Percentiles rank a stretch among this genome's conserved stretches.
Evolutionary conservation across 64 coral and sea anemone species (phyloP).

Genomic region (Catalaphyllia jardinei): DNA sequence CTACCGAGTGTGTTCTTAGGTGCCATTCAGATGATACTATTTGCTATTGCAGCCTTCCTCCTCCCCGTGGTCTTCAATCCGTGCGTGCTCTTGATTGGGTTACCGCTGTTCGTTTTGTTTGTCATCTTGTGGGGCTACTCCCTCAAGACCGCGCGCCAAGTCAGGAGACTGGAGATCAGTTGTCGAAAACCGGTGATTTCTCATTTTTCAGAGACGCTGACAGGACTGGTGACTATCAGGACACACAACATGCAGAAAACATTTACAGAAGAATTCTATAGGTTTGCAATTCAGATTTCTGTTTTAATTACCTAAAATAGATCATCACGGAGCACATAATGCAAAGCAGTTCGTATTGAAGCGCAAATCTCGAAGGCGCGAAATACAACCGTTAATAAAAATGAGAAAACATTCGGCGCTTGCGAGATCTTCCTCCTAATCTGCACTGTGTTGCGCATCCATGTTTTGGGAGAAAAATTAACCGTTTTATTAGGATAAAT

Average conservation of each 20-base stretch:
- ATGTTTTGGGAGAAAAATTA: no score
- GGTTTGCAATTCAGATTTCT: constrained; percentile 17
- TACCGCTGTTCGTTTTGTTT: constrained; percentile 41
- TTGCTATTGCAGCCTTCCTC: constrained; percentile 35
- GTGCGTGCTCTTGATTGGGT: constrained; percentile 26
- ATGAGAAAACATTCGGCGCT: no score
- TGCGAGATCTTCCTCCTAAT: no score
- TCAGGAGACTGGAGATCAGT: constrained; percentile 44
- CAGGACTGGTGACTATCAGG: constrained; percentile 51
- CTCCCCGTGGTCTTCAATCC: constrained; percentile 53
- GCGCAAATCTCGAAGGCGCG: no score
- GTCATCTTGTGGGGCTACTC: constrained; percentile 46
- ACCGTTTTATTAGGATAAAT: no score
- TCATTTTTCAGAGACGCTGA: constrained; percentile 62
- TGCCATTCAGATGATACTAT: constrained; percentile 45
- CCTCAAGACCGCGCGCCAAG: constrained; percentile 52
- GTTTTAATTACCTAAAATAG: not conserved
- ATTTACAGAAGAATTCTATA: constrained; percentile 47
- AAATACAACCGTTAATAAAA: no score
- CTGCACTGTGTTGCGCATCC: no score
- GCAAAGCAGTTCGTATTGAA: no score
- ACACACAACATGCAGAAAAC: constrained; percentile 38
- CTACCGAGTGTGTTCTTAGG: constrained; percentile 56
- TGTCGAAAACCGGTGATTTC: constrained; percentile 36
- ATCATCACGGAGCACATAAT: no score